These are phyloP conservation scores for Ichneumoninae sp. DNA, from an alignment of 2,888 invertebrate species.

Conservation along the genomic window DNA sequence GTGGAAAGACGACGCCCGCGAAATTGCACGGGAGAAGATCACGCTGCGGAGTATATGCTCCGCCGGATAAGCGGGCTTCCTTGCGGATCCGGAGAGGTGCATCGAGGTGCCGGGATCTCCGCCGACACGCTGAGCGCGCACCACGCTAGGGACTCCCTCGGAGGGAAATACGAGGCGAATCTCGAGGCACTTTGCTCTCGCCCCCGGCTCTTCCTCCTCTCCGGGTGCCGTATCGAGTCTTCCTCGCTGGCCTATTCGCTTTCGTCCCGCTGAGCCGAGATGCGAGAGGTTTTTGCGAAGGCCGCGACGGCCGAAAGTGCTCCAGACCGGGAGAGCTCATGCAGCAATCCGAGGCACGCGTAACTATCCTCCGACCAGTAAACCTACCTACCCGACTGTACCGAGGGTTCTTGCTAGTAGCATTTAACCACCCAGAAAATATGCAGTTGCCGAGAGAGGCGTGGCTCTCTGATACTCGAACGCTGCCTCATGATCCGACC, in stretches of 20 bases:
- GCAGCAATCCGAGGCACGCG: conserved; percentile 34
- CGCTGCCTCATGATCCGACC: conserved; percentile 38
- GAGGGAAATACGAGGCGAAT: conserved; percentile 41
- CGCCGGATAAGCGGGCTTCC: conserved; percentile 31
- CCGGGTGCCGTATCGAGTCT: neutral
- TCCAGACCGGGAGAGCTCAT: conserved; percentile 5
- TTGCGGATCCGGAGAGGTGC: conserved; percentile 10
- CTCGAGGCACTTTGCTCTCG: conserved; percentile 34
- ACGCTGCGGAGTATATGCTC: conserved; percentile 15
- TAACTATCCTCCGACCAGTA: conserved; percentile 49
- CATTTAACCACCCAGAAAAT: conserved; percentile 59
- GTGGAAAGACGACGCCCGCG: conserved; percentile 35
- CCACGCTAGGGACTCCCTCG: conserved; percentile 14
- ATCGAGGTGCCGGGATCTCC: conserved; percentile 13
- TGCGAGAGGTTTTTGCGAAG: conserved; percentile 25
- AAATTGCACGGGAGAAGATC: conserved; percentile 40
- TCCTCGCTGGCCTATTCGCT: conserved; percentile 13
- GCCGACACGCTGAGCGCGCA: conserved; percentile 29
- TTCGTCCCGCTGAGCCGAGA: conserved; percentile 16
- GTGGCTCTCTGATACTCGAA: conserved; percentile 50
- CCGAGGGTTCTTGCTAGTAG: conserved; percentile 29
- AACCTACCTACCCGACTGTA: conserved; percentile 31
- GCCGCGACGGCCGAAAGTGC: conserved; percentile 36
- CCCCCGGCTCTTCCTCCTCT: conserved; percentile 22
- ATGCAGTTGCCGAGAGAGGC: conserved; percentile 50